Conservation (phyloP, 2,113 vertebrate species). For the Nesogale talazaci region DNA sequence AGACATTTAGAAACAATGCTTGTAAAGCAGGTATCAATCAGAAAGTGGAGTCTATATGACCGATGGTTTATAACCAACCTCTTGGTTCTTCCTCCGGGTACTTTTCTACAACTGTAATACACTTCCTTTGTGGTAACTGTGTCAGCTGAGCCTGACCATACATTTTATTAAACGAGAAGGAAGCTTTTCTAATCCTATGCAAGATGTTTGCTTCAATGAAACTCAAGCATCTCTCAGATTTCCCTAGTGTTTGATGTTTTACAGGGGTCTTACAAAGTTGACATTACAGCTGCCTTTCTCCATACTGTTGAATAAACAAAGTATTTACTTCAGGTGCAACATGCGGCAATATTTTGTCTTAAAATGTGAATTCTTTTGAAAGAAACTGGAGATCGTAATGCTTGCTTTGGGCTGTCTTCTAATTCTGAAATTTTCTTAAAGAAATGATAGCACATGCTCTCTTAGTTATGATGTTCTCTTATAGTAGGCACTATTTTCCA, state of each 20-base stretch:
- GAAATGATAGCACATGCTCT: not conserved
- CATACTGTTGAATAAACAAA: not conserved
- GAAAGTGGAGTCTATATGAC: not conserved
- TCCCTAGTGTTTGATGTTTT: not conserved
- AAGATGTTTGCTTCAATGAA: not conserved
- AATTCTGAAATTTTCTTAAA: not conserved
- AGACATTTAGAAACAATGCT: not conserved
- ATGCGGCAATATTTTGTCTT: conserved; percentile 20
- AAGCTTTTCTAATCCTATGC: not conserved
- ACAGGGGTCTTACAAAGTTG: not conserved
- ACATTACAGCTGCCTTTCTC: not conserved
- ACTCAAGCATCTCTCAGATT: not conserved
- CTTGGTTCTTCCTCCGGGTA: not conserved
- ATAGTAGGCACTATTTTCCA: conserved; percentile 29
- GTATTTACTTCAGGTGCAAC: not conserved
- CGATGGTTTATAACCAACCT: too few species aligned
- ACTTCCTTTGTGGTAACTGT: not conserved
- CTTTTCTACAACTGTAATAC: not conserved
- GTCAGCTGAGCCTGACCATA: not conserved
- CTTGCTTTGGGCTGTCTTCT: conserved; percentile 8
- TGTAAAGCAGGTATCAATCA: not conserved
- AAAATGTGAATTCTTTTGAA: not conserved
- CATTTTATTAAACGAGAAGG: not conserved
- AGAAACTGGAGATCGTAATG: not conserved
- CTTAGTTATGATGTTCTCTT: not conserved